Percentiles rank a stretch among this genome's conserved stretches.
These are phyloP conservation scores for Iselma pallidipennis DNA, from an alignment of 2,888 invertebrate species.

Conservation along the genomic window DNA sequence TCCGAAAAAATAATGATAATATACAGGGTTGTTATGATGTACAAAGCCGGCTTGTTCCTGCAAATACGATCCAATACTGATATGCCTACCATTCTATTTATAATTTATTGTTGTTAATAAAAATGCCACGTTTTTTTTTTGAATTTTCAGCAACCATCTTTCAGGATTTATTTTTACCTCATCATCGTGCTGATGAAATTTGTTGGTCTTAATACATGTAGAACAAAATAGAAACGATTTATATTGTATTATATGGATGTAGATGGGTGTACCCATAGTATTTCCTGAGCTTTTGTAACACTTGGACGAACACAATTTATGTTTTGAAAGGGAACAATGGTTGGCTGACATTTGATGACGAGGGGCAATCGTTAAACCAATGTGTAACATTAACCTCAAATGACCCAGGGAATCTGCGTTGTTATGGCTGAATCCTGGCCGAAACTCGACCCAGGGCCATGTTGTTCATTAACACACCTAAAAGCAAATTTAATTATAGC, in stretches of 20 bases:
- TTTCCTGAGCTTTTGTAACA: conserved; percentile 3
- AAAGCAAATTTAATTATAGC: conserved; percentile 20
- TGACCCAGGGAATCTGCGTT: conserved; percentile 22
- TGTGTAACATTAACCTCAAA: conserved; percentile 26
- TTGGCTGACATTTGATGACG: conserved; percentile 24
- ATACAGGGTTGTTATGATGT: too few relatives aligned
- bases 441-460: conserved; percentile 15
- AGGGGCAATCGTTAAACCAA: conserved; percentile 26
- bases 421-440: conserved; percentile 13
- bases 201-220: not conserved
- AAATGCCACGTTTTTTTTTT: too few relatives aligned
- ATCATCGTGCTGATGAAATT: too few relatives aligned
- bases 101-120: too few relatives aligned
- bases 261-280: conserved; percentile 1
- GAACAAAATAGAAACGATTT: not conserved
- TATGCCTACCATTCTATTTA: too few relatives aligned
- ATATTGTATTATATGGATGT: not conserved
- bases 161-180: too few relatives aligned
- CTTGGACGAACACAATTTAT: conserved; percentile 10
- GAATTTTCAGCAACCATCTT: too few relatives aligned
- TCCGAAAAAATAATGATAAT: not conserved
- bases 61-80: not conserved
- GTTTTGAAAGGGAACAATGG: conserved; percentile 15
- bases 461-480: conserved; percentile 24
- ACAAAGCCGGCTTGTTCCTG: not conserved